A percentile compares a stretch with the other conserved stretches of the same genome.
phyloP scores from a whole-genome alignment of 2,797 vertebrate species.

The Chloroceryle amazona region DNA sequence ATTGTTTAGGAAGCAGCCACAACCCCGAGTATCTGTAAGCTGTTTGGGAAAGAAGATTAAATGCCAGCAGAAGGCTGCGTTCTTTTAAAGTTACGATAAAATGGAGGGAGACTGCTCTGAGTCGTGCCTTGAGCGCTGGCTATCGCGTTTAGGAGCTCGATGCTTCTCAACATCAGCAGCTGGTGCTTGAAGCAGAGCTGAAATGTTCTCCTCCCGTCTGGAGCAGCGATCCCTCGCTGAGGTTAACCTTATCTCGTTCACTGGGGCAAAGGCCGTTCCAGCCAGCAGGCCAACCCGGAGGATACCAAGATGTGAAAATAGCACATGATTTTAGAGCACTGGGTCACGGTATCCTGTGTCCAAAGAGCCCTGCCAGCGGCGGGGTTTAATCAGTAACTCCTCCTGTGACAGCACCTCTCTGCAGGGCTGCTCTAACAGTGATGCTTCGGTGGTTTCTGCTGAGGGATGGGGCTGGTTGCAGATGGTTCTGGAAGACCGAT shows the following conservation, averaged over 20 bases:
- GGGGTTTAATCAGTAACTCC: neutral
- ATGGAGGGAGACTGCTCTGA: neutral
- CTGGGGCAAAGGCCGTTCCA: neutral
- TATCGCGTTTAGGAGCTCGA: fast-evolving
- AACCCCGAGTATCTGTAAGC: neutral
- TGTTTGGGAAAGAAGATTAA: neutral
- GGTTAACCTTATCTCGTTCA: neutral
- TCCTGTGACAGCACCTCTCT: neutral
- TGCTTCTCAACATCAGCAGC: neutral
- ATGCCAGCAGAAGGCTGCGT: neutral
- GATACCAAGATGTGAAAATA: conserved; percentile 1
- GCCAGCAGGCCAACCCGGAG: neutral
- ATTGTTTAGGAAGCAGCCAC: neutral
- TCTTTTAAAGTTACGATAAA: neutral
- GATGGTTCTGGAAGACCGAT: neutral
- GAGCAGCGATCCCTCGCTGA: neutral
- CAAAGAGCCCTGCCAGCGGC: neutral
- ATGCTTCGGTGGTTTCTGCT: neutral
- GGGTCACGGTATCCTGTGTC: neutral
- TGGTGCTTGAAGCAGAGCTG: neutral
- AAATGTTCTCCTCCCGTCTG: neutral
- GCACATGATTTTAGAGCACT: conserved; percentile 15
- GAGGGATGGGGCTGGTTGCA: neutral
- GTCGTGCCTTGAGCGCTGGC: fast-evolving
- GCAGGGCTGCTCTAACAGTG: neutral